phyloP scores from a whole-genome alignment of 2,888 invertebrate genomes.

The Cryptus viduatorius region DNA sequence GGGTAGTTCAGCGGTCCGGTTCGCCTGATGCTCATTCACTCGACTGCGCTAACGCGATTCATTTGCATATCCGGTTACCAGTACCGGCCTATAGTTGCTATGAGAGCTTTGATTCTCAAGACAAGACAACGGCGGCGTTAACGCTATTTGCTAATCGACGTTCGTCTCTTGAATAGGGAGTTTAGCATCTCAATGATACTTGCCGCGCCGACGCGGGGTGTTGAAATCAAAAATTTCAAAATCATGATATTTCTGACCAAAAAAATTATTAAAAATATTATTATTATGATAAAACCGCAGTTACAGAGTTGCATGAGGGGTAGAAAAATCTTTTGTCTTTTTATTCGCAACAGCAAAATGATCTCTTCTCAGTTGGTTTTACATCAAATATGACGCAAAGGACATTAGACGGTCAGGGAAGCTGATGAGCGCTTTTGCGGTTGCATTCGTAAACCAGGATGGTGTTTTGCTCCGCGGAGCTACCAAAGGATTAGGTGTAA shows the following conservation, averaged over 20 bases:
- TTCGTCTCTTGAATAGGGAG: background rate
- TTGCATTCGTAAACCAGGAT: constrained; percentile 13
- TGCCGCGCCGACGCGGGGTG: too few relatives aligned
- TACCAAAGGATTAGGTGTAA: constrained; percentile 38
- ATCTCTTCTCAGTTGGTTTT: background rate
- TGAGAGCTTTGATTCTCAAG: constrained; percentile 7
- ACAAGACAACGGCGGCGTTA: background rate
- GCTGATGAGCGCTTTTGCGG: constrained; percentile 41
- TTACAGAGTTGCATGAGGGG: too few relatives aligned
- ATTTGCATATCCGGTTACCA: constrained; percentile 19
- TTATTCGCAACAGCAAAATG: too few relatives aligned
- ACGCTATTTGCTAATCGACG: background rate
- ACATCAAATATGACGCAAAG: background rate
- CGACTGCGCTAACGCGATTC: constrained; percentile 15
- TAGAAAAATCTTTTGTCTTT: background rate
- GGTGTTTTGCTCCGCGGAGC: constrained; percentile 16
- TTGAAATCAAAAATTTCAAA: too few relatives aligned
- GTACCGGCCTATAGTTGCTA: constrained; percentile 1
- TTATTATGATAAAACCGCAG: too few relatives aligned
- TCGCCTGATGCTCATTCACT: constrained; percentile 20
- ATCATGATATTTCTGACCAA: too few relatives aligned
- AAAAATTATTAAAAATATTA: too few relatives aligned
- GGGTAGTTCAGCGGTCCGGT: constrained; percentile 15
- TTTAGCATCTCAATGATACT: background rate
- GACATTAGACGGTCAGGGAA: constrained; percentile 5